A percentile compares a stretch with the other conserved stretches of the same genome.
Evolutionary conservation across 2,797 vertebrate species (phyloP).

Genomic region (Premnoplex brunnescens): DNA sequence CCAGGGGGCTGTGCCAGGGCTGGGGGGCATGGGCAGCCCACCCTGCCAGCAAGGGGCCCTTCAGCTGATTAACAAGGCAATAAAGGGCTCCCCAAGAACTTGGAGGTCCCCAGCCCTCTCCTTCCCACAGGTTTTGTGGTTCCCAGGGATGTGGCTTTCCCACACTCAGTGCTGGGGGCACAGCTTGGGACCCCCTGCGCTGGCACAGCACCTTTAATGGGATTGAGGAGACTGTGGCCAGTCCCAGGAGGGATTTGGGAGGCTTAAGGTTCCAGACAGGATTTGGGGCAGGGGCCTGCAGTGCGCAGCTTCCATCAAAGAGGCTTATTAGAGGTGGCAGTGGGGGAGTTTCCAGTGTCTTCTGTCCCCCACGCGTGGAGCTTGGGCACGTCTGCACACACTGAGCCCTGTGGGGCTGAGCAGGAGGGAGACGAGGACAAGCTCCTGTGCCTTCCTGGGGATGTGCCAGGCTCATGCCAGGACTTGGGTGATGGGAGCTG

Average conservation of each 20-base stretch:
- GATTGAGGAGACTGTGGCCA: slow-evolving; percentile 5
- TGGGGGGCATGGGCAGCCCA: neutral
- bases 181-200: neutral
- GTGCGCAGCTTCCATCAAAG: slow-evolving; percentile 30
- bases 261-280: slow-evolving; percentile 66
- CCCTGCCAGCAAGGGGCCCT: neutral
- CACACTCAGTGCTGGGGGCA: neutral
- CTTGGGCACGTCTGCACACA: neutral
- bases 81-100: neutral
- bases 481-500: neutral
- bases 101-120: neutral
- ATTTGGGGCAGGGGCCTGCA: slow-evolving; percentile 48
- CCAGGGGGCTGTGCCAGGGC: neutral
- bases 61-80: neutral
- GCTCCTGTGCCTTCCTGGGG: neutral
- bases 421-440: rapidly evolving
- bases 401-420: neutral
- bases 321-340: slow-evolving; percentile 52
- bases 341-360: neutral
- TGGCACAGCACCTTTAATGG: neutral
- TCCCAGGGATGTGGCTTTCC: rapidly evolving
- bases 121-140: neutral
- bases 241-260: slow-evolving; percentile 56
- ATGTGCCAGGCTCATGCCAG: rapidly evolving
- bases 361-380: neutral